Evolutionary conservation across 2,113 vertebrate species (phyloP).

Genomic region (Hydrochoerus hydrochaeris): DNA sequence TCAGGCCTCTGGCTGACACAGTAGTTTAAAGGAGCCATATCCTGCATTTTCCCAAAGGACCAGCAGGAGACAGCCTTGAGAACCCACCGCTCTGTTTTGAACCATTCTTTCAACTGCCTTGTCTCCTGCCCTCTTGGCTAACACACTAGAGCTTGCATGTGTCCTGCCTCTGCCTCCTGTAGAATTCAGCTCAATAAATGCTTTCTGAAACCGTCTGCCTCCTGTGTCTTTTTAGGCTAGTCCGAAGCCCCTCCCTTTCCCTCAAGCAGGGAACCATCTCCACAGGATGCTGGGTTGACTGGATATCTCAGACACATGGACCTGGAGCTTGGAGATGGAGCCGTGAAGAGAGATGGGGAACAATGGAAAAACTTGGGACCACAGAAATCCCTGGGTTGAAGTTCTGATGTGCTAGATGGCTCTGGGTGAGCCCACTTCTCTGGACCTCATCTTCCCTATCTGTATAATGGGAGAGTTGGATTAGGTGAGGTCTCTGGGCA

Average conservation of each 20-base stretch:
- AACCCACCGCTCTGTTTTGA: not conserved
- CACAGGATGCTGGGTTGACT: not conserved
- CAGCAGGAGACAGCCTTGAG: constrained; percentile 57
- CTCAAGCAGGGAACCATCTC: not conserved
- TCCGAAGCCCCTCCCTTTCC: not conserved
- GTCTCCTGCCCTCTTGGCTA: not conserved
- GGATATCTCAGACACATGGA: not conserved
- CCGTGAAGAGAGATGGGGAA: not conserved
- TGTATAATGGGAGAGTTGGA: not conserved
- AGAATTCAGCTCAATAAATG: constrained; percentile 79
- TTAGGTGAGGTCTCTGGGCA: not conserved
- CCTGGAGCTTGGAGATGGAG: not conserved
- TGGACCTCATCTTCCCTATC: not conserved
- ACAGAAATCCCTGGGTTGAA: not conserved
- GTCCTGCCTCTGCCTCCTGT: constrained; percentile 57
- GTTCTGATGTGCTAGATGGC: not conserved
- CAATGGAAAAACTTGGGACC: not conserved
- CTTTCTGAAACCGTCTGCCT: constrained; percentile 54
- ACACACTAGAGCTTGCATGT: constrained; percentile 17
- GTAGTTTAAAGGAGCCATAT: not conserved
- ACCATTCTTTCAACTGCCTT: not conserved
- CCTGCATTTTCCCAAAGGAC: constrained; percentile 42
- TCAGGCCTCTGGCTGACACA: not conserved
- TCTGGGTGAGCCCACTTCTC: not conserved
- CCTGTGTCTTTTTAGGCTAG: constrained; percentile 49